Percentiles rank a stretch among this genome's conserved stretches.
phyloP scores from a whole-genome alignment of 2,888 invertebrate species.

The Monopis laevigella region DNA sequence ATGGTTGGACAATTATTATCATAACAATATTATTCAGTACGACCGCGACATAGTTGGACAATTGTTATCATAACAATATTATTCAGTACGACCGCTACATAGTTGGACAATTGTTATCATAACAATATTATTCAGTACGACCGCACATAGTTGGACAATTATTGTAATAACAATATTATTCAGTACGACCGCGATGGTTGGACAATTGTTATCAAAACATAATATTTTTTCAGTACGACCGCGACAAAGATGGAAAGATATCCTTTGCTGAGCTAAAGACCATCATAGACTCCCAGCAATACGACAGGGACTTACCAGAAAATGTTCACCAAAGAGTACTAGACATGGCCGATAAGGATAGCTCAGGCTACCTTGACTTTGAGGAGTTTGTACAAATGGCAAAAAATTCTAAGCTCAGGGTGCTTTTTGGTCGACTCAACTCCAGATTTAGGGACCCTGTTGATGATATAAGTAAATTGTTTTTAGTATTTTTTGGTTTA shows the following conservation, averaged over 20 bases:
- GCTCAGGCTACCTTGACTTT: slow-evolving; percentile 60
- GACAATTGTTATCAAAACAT: too few relatives aligned
- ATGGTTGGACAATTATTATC: too few relatives aligned
- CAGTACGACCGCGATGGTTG: too few relatives aligned
- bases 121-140: too few relatives aligned
- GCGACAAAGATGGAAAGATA: slow-evolving; percentile 75
- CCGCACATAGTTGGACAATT: too few relatives aligned
- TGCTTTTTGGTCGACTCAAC: slow-evolving; percentile 71
- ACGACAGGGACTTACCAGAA: slow-evolving; percentile 74
- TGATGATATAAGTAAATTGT: slow-evolving; percentile 51
- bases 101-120: too few relatives aligned
- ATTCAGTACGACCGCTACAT: too few relatives aligned
- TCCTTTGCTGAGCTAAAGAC: slow-evolving; percentile 72
- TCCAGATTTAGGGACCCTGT: slow-evolving; percentile 62
- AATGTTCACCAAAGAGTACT: slow-evolving; percentile 74
- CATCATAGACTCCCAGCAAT: slow-evolving; percentile 68
- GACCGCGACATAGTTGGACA: too few relatives aligned
- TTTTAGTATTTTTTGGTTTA: slow-evolving; percentile 1
- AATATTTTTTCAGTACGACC: slow-evolving; percentile 71
- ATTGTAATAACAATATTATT: too few relatives aligned
- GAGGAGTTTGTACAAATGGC: slow-evolving; percentile 79
- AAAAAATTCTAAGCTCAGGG: slow-evolving; percentile 66
- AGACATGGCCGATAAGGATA: slow-evolving; percentile 63
- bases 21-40: too few relatives aligned
- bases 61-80: too few relatives aligned